Conservation (phyloP, 2,888 invertebrate genomes). For the Chrysomela aeneicollis region DNA sequence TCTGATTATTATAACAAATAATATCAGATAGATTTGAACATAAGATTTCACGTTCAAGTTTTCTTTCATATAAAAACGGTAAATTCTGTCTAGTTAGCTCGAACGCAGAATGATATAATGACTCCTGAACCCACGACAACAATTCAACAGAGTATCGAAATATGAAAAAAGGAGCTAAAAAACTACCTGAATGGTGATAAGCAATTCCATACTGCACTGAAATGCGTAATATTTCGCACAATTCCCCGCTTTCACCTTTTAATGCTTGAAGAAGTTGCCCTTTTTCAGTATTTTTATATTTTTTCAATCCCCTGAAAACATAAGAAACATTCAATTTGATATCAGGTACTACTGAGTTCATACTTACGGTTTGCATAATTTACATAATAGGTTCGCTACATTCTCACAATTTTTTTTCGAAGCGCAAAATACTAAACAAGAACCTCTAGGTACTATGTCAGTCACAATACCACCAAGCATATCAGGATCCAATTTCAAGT, state of each 20-base stretch:
- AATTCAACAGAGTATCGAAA: too few species aligned
- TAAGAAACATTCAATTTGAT: constrained; percentile 9
- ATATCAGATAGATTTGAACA: too few species aligned
- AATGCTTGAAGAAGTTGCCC: constrained; percentile 69
- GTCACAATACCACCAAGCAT: constrained; percentile 79
- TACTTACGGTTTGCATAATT: constrained; percentile 62
- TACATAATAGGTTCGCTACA: constrained; percentile 79
- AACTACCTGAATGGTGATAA: constrained; percentile 85
- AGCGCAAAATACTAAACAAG: constrained; percentile 92
- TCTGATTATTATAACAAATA: too few species aligned
- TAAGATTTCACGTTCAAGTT: too few species aligned
- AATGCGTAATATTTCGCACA: constrained; percentile 72
- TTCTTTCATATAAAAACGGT: too few species aligned
- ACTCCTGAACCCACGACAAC: too few species aligned
- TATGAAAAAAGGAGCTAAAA: not conserved
- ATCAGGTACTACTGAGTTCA: constrained; percentile 3
- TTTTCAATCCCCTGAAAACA: constrained; percentile 63
- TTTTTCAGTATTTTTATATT: constrained; percentile 69
- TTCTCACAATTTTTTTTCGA: constrained; percentile 93
- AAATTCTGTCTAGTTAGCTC: too few species aligned
- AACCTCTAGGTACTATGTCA: constrained; percentile 81
- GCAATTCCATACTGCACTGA: constrained; percentile 85
- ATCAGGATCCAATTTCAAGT: constrained; percentile 77
- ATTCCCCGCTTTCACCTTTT: constrained; percentile 68
- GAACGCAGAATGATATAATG: too few species aligned